Base-by-base conservation (phyloP, 2,797 vertebrate species). In the Typhlichthys eigenmanni region DNA sequence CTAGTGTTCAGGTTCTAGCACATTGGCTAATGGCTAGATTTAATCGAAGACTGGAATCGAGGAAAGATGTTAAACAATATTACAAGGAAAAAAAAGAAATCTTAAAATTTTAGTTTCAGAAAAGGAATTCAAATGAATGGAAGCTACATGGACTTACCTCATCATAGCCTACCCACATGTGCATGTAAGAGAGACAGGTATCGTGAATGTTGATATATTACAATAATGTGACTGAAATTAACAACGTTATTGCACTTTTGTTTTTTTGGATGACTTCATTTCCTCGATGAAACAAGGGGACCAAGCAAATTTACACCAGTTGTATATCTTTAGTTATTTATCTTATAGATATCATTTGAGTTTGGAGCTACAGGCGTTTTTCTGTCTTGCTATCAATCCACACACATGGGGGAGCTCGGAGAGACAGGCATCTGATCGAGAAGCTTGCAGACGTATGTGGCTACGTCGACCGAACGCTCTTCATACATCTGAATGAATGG, bases 401-500 rank as follows among this genome's bases (percentile, higher is more conserved):
- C 94, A 5, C 96, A 98, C 93, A 97, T 96, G 29, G 97, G 97
- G 55, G 97, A 99, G 91, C 94, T 95, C 82, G 96, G 97, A 69
- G 96, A 95, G 17, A 96, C 68, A 19, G 97, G 96, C 95, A 98
- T 99, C 90, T 97, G 95, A 92, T 98, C 97, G 87, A 98, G 85
- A 82, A 98, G 93, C 89, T 93, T 93, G 91, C 95, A 95, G 73
- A 98, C 96, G 60, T 99, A 99, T 75, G 90, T 88, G 59, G 97
- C 97, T 10, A 98, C 96, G 64, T 98, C 96, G 10, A 96, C 96
- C 1, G 91, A 88, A 69, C 97, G 96, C 86, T 98, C 96, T 88
- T 99, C 97, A 49, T 98, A 98, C 95, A 99, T 99, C 93, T 95
- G 91, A 66, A 98, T 99, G 93, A 99, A 99, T 60, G 96, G 87